phyloP scores from a whole-genome alignment of 2,797 vertebrate genomes.

The Fistularia tabacaria region DNA sequence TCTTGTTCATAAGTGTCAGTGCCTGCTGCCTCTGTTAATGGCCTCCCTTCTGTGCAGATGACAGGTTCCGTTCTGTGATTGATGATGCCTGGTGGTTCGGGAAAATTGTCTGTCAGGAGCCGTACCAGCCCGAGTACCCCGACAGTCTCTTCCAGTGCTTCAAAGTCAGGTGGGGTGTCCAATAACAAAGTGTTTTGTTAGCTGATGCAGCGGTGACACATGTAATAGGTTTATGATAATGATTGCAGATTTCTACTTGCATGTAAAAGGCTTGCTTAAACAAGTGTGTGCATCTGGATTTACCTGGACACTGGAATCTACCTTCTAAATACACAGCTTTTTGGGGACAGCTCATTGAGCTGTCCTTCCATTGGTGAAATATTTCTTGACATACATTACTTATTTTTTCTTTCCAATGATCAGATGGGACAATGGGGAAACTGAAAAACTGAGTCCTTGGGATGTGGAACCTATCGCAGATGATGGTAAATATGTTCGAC shows the following conservation, averaged over 20 bases:
- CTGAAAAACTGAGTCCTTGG: slow-evolving; percentile 95
- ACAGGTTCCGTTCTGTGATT: slow-evolving; percentile 93
- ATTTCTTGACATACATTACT: not conserved
- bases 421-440: slow-evolving; percentile 97
- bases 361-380: no score
- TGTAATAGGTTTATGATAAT: no score
- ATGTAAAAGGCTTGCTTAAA: no score
- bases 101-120: slow-evolving; percentile 91
- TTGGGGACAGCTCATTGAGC: no score
- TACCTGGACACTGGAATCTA: no score
- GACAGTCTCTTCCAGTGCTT: slow-evolving; percentile 98
- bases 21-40: not conserved
- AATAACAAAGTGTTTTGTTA: not conserved
- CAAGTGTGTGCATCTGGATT: no score
- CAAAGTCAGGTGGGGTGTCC: slow-evolving; percentile 82
- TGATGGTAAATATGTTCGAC: slow-evolving; percentile 75
- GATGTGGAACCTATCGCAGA: slow-evolving; percentile 94
- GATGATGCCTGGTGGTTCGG: slow-evolving; percentile 99
- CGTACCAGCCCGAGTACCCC: slow-evolving; percentile 88
- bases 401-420: slow-evolving; percentile 6
- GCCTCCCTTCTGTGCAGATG: slow-evolving; percentile 68
- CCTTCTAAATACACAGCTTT: no score
- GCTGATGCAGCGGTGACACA: no score
- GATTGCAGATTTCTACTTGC: no score
- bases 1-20: not conserved